A percentile compares a stretch with the other conserved stretches of the same genome.
phyloP scores from a whole-genome alignment of 2,888 invertebrate genomes.

The Nebria brevicollis region DNA sequence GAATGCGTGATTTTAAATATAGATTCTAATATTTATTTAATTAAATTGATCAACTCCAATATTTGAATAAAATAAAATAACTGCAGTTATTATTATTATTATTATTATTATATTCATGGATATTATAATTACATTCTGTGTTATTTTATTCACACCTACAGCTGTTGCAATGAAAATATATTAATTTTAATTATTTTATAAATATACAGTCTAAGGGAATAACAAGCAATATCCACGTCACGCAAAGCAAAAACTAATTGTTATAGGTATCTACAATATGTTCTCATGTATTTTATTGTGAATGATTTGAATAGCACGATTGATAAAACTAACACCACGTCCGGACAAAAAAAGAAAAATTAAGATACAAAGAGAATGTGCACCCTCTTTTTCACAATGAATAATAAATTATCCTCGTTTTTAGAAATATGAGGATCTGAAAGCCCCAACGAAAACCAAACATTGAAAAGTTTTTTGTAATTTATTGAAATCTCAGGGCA shows the following conservation, averaged over 20 bases:
- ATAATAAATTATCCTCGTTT: constrained; percentile 17
- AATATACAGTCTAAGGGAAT: not conserved
- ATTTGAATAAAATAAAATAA: not conserved
- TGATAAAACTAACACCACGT: not conserved
- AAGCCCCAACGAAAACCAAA: constrained; percentile 39
- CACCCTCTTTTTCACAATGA: constrained; percentile 4
- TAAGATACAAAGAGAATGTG: not conserved
- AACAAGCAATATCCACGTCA: not conserved
- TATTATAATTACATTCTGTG: not conserved
- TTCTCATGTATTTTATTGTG: too few species aligned
- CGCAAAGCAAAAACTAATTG: not conserved
- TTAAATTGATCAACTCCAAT: not conserved
- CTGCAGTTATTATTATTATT: not conserved
- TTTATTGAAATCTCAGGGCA: constrained; percentile 54
- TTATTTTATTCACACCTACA: not conserved
- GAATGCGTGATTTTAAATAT: not conserved
- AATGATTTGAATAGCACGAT: not conserved
- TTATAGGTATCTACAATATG: too few species aligned
- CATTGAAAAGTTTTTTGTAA: constrained; percentile 48
- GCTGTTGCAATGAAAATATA: not conserved
- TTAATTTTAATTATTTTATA: not conserved
- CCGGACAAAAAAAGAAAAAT: not conserved
- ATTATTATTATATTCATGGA: not conserved
- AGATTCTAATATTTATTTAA: not conserved
- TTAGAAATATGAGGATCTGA: constrained; percentile 38